Percentiles rank a stretch among this genome's conserved stretches.
Evolutionary conservation across 2,888 invertebrate species (phyloP).

Genomic region (Caenorhabditis sulstoni): DNA sequence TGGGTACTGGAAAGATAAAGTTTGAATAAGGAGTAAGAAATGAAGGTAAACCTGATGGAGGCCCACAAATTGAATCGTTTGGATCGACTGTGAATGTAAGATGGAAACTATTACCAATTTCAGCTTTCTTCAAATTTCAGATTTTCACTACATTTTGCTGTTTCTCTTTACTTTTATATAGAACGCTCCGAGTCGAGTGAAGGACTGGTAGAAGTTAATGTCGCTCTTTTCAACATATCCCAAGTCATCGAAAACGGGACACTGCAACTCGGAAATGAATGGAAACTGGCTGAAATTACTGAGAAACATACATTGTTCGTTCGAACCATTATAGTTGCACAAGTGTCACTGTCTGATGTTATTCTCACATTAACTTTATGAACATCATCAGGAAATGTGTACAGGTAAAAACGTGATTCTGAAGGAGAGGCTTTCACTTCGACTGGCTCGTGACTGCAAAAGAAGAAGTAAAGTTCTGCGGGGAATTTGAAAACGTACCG

Average conservation of each 20-base stretch:
- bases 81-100: slow-evolving; percentile 15
- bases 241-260: slow-evolving; percentile 14
- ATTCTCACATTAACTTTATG: slow-evolving; percentile 18
- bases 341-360: neutral
- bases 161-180: neutral
- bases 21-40: no score
- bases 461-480: neutral
- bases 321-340: slow-evolving; percentile 9
- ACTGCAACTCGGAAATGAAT: neutral
- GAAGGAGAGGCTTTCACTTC: neutral
- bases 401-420: slow-evolving; percentile 13
- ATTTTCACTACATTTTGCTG: no score
- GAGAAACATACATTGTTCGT: slow-evolving; percentile 2
- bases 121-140: slow-evolving; percentile 7
- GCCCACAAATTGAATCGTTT: slow-evolving; percentile 18
- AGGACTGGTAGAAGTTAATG: slow-evolving; percentile 14
- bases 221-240: slow-evolving; percentile 9
- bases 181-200: slow-evolving; percentile 22
- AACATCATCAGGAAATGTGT: slow-evolving; percentile 19
- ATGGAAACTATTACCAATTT: slow-evolving; percentile 7
- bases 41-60: neutral
- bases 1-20: no score
- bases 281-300: no score
- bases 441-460: neutral
- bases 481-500: neutral